These are phyloP conservation scores for Bothrops jararaca DNA, from an alignment of 2,113 vertebrate species.

Conservation along the genomic window DNA sequence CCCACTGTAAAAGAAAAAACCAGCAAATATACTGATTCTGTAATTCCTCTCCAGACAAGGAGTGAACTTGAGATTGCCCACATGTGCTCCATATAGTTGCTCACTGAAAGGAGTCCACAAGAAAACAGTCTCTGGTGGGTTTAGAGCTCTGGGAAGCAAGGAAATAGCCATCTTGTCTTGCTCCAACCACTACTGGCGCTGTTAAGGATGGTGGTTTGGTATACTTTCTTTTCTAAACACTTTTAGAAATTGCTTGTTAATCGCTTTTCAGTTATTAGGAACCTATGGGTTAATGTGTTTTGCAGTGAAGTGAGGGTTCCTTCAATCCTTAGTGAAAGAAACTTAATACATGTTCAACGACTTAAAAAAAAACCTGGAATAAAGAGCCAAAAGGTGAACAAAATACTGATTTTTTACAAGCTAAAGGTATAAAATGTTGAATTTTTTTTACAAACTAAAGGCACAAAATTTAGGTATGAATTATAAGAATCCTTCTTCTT, in stretches of 20 bases:
- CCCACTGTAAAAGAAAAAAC: neutral
- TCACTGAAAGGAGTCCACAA: neutral
- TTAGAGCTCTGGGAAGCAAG: neutral
- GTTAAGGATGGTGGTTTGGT: neutral
- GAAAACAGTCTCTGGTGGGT: neutral
- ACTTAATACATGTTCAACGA: too few species aligned
- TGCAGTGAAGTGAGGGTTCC: too few species aligned
- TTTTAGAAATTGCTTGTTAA: too few species aligned
- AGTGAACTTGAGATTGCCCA: neutral
- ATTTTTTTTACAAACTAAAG: neutral
- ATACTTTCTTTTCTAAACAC: neutral
- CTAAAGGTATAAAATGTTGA: neutral
- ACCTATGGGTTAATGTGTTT: too few species aligned
- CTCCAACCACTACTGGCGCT: neutral
- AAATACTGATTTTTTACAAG: neutral
- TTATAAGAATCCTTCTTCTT: neutral
- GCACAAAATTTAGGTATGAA: neutral
- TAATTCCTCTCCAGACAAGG: neutral
- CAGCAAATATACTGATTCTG: too few species aligned
- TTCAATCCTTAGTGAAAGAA: too few species aligned
- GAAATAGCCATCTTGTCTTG: neutral
- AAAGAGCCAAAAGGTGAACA: neutral
- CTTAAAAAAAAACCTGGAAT: too few species aligned
- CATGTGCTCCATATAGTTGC: neutral
- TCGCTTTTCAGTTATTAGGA: too few species aligned